These are phyloP conservation scores for Corythornis madagascariensis DNA, from an alignment of 2,113 vertebrate genomes.

Conservation along the genomic window DNA sequence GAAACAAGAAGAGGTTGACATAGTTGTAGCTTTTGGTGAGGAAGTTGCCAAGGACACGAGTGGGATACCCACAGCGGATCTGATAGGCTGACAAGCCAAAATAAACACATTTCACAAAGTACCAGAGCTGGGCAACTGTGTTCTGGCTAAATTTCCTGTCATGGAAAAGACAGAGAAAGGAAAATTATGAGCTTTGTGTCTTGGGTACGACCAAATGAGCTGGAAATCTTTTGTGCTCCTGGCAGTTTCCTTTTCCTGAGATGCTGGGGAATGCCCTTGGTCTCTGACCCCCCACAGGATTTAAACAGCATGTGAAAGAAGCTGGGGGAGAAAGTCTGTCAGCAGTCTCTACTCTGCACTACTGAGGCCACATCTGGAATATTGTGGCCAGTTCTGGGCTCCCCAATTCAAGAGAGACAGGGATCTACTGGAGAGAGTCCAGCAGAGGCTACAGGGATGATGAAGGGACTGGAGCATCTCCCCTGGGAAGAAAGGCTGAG, in stretches of 20 bases:
- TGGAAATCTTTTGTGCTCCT: neutral
- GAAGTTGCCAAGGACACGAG: conserved; percentile 97
- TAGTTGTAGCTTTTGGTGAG: conserved; percentile 99
- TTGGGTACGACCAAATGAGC: neutral
- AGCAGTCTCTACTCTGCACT: neutral
- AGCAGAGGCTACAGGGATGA: too few species aligned
- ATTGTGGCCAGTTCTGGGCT: too few species aligned
- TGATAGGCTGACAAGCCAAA: conserved; percentile 98
- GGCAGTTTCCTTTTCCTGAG: neutral
- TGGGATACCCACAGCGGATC: conserved; percentile 98
- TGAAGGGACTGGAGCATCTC: too few species aligned
- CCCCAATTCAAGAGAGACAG: too few species aligned
- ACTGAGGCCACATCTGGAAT: too few species aligned
- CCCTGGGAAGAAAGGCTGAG: too few species aligned
- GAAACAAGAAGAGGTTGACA: conserved; percentile 97
- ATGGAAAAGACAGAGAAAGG: conserved; percentile 49
- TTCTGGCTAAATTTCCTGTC: conserved; percentile 95
- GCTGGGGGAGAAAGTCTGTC: neutral
- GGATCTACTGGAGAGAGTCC: too few species aligned
- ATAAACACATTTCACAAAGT: conserved; percentile 99
- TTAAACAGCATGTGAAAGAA: neutral
- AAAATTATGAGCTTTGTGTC: neutral
- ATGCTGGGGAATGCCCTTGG: neutral
- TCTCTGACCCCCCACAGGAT: neutral
- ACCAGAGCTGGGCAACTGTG: conserved; percentile 96